Evolutionary conservation across 2,888 invertebrate species (phyloP), one percentile per base, ranked within the genome.

Genomic region (Chelonus formosanus): DNA sequence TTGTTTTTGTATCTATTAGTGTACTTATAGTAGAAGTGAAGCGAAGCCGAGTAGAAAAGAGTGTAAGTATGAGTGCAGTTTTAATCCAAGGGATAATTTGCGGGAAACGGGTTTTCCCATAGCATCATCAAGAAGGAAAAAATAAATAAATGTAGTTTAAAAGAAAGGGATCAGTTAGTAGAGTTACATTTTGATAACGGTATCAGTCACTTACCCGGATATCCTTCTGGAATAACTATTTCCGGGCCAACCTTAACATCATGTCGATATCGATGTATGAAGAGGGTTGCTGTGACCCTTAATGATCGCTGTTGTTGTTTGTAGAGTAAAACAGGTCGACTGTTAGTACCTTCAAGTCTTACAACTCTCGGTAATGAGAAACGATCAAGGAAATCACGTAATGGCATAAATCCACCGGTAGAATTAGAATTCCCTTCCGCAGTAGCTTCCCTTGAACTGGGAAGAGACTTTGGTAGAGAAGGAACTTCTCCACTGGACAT

Each of bases 141-240:
- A 66, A 55, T 59, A 53, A 6, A 56, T 44, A 52, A 50, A 48
- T 52, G 55, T 50, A 52, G 35, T 63, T 53, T 65, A 63, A 59
- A 67, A 47, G 65, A 54, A 20, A 10, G 47, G 44, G 61, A 50
- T 35, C 56, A 68, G 61, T 60, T 65, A 68, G 59, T 62, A 47
- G 54, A 4, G 47, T 35, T 54, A 62, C 62, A 53, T 58, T 56
- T 36, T 65, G 63, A 67, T 69, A 67, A 71, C 70, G 66, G 67
- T 61, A 71, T 35, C 40, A 61, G 45, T 66, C 62, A 74, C 78
- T 80, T 70, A 86, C 86, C 86, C 72, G 85, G 83, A 75, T 86
- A 86, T 70, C 85, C 84, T 70, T 86, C 86, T 44, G 86, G 86
- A 71, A 86, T 85, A 74, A 86, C 86, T 67, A 86, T 80, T 65